phyloP scores from a whole-genome alignment of 2,888 invertebrate genomes.

The Heterodera filipjevi region DNA sequence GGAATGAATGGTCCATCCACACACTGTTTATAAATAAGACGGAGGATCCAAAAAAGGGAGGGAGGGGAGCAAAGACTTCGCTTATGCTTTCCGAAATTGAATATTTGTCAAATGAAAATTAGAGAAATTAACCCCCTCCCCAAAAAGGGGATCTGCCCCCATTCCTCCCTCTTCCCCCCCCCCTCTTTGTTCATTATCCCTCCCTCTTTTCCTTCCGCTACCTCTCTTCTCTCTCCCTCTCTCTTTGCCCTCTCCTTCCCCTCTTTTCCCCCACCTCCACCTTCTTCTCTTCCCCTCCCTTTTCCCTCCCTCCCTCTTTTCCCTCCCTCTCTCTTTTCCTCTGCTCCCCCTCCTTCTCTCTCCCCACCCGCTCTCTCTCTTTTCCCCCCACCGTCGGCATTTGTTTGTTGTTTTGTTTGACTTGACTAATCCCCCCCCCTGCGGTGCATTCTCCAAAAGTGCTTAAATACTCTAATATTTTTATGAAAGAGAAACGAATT shows the following conservation, averaged over 20 bases:
- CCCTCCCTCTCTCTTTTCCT: background rate
- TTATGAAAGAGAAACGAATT: background rate
- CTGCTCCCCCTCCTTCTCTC: background rate
- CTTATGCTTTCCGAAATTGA: background rate
- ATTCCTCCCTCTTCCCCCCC: background rate
- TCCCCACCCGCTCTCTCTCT: background rate
- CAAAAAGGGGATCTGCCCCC: background rate
- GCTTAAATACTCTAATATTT: background rate
- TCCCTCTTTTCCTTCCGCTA: no score
- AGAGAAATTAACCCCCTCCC: background rate
- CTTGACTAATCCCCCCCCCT: background rate
- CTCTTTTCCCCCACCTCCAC: background rate
- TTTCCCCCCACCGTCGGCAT: background rate
- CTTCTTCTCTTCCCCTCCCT: background rate
- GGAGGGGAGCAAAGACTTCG: background rate
- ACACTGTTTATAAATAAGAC: slow-evolving; percentile 5
- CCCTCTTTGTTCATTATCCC: no score
- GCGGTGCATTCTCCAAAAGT: background rate
- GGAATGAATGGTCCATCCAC: background rate
- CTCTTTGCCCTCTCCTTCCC: no score
- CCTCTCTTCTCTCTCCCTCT: no score
- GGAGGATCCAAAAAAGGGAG: background rate
- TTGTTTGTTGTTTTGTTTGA: background rate
- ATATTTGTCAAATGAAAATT: background rate
- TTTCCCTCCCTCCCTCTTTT: background rate